phyloP scores from a whole-genome alignment of 2,113 vertebrate species.

The Hemiscyllium ocellatum region DNA sequence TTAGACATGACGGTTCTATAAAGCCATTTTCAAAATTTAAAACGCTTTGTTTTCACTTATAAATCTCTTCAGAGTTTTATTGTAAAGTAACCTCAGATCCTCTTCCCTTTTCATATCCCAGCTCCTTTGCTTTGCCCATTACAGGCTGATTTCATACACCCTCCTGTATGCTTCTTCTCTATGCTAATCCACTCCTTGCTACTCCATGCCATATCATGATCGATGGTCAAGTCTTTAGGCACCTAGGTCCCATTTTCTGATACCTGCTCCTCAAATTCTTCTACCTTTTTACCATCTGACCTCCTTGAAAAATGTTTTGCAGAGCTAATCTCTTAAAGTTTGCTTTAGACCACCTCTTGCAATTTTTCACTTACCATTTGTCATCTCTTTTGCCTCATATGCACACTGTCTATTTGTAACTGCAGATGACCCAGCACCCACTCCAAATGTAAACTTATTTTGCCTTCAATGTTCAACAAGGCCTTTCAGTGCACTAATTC shows the following conservation, averaged over 20 bases:
- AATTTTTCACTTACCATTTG: not conserved
- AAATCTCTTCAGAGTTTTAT: not conserved
- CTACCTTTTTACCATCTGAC: not conserved
- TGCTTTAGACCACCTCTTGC: too few relatives aligned
- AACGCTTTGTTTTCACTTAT: not conserved
- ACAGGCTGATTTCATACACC: not conserved
- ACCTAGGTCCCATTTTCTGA: not conserved
- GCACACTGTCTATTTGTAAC: not conserved
- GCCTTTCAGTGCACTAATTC: not conserved
- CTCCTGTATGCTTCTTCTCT: not conserved
- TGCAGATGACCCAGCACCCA: not conserved
- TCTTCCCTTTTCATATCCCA: not conserved
- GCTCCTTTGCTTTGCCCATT: not conserved
- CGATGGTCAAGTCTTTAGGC: not conserved
- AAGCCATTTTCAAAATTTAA: not conserved
- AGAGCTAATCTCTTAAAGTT: not conserved
- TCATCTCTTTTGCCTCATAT: not conserved
- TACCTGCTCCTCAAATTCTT: not conserved
- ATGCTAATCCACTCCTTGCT: not conserved
- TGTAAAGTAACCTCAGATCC: not conserved
- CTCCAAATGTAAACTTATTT: not conserved
- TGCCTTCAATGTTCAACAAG: not conserved
- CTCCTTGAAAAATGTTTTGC: not conserved
- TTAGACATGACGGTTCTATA: not conserved
- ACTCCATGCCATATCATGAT: not conserved